phyloP scores from a whole-genome alignment of 2,797 vertebrate species.

The Gadopsis bispinosus region DNA sequence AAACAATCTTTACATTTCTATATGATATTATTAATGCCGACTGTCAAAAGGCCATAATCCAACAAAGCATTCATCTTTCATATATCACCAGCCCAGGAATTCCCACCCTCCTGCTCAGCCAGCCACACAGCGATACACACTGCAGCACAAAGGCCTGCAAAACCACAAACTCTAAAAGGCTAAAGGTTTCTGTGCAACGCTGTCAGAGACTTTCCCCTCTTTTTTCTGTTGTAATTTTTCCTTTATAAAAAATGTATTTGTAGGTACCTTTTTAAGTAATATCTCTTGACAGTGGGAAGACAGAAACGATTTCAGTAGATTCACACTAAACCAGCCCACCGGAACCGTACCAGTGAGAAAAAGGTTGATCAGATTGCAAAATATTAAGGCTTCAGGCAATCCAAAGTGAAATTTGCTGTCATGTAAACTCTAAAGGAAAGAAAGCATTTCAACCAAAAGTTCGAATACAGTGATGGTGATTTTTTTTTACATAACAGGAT shows the following conservation, averaged over 20 bases:
- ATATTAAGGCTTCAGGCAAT: neutral
- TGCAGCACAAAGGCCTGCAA: neutral
- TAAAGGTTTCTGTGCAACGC: too few species aligned
- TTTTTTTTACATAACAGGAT: neutral
- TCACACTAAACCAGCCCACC: neutral
- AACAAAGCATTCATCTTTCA: constrained; percentile 12
- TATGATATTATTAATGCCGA: neutral
- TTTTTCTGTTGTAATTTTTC: neutral
- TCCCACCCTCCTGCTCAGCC: constrained; percentile 16
- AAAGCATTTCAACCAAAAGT: neutral
- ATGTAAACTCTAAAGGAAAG: neutral
- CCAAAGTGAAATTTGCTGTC: neutral
- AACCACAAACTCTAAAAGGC: too few species aligned
- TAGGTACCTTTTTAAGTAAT: neutral
- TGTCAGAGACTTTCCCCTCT: too few species aligned
- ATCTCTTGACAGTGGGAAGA: neutral
- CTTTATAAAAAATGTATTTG: neutral
- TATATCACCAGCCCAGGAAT: constrained; percentile 29
- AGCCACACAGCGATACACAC: neutral
- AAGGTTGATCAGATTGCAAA: neutral
- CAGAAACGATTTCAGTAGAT: neutral
- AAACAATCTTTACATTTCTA: neutral
- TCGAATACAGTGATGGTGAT: too few species aligned
- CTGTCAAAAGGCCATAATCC: neutral
- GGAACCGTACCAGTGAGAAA: neutral